Percentiles rank a stretch among this genome's conserved stretches.
phyloP scores from a whole-genome alignment of 2,113 vertebrate species.

The Prolemur simus region DNA sequence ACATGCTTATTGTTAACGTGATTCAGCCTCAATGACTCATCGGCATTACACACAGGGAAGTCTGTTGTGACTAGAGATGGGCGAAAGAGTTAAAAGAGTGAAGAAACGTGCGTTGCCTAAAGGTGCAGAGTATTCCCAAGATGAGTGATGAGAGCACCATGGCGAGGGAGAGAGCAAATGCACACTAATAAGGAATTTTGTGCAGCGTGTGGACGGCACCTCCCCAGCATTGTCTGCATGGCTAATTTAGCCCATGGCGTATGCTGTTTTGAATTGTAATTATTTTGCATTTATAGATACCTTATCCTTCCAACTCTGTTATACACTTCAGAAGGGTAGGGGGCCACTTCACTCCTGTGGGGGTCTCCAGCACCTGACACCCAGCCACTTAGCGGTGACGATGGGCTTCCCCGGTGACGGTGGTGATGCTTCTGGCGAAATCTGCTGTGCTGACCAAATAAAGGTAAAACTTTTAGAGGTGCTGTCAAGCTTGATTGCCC shows the following conservation, averaged over 20 bases:
- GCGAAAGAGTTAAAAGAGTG: conserved; percentile 21
- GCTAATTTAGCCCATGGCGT: not conserved
- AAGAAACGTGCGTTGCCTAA: conserved; percentile 32
- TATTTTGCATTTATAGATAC: conserved; percentile 36
- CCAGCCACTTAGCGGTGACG: fast-evolving
- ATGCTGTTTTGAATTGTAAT: conserved; percentile 24
- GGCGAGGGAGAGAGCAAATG: not conserved
- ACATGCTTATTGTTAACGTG: not conserved
- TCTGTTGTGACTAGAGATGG: conserved; percentile 61
- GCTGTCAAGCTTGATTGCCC: conserved; percentile 72
- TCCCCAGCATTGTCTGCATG: not conserved
- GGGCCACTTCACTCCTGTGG: not conserved
- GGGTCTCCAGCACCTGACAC: not conserved
- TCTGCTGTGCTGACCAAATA: conserved; percentile 37
- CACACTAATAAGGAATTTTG: not conserved
- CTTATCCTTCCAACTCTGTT: conserved; percentile 16
- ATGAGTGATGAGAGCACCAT: not conserved
- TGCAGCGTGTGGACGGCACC: not conserved
- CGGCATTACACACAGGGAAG: conserved; percentile 23
- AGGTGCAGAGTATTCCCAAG: not conserved
- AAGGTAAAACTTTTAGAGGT: conserved; percentile 65
- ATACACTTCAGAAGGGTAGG: not conserved
- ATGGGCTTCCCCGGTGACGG: not conserved
- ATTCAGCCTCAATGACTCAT: conserved; percentile 68
- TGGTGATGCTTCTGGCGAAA: not conserved